A percentile compares a stretch with the other conserved stretches of the same genome.
Evolutionary conservation across 2,113 vertebrate genomes (phyloP).

Genomic region (Pycnonotus jocosus): DNA sequence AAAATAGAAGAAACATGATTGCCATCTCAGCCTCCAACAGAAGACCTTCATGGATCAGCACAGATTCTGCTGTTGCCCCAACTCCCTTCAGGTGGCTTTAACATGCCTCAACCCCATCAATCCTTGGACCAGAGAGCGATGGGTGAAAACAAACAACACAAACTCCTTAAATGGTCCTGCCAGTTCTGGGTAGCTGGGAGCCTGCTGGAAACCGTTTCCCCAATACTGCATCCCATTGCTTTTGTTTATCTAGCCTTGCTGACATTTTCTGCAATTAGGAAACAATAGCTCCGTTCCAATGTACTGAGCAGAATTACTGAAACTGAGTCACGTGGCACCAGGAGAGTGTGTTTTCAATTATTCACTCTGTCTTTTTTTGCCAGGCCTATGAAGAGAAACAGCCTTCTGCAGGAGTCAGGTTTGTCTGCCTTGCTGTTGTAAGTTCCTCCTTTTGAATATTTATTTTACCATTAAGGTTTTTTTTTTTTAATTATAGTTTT

Average conservation of each 20-base stretch:
- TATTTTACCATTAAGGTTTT: neutral
- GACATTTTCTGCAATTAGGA: conserved; percentile 54
- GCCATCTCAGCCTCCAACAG: neutral
- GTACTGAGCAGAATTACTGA: conserved; percentile 58
- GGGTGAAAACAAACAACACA: neutral
- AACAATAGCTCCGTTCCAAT: conserved; percentile 51
- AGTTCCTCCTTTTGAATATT: conserved; percentile 50
- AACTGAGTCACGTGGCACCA: conserved; percentile 42
- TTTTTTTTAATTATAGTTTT: neutral
- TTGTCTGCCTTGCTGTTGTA: conserved; percentile 54
- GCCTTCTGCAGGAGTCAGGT: conserved; percentile 52
- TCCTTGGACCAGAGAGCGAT: fast-evolving
- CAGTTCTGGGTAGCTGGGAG: neutral
- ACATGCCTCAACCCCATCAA: neutral
- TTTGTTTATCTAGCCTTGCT: conserved; percentile 44
- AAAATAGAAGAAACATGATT: neutral
- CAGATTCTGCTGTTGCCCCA: neutral
- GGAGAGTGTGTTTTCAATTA: conserved; percentile 71
- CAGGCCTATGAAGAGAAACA: conserved; percentile 63
- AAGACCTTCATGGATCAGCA: neutral
- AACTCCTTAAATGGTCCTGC: neutral
- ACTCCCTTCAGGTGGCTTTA: neutral
- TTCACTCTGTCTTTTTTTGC: conserved; percentile 51
- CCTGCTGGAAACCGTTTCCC: neutral
- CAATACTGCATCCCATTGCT: conserved; percentile 8